phyloP scores from a whole-genome alignment of 2,797 vertebrate genomes.

The Luscinia megarhynchos region DNA sequence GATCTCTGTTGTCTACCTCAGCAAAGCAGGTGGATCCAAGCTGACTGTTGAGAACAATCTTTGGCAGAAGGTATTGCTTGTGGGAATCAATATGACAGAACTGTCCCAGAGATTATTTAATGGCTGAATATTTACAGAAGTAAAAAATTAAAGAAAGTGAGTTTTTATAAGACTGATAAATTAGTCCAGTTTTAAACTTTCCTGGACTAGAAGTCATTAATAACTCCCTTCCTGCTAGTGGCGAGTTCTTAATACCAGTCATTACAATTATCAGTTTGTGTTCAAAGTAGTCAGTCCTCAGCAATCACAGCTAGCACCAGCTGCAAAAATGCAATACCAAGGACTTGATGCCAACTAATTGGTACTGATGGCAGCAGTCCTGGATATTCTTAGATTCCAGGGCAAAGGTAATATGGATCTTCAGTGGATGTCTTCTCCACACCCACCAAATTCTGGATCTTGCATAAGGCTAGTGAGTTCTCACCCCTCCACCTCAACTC shows the following conservation, averaged over 20 bases:
- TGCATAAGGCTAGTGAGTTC: not conserved
- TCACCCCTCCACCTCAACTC: not conserved
- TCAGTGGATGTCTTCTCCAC: not conserved
- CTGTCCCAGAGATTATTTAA: not conserved
- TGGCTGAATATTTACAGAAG: not conserved
- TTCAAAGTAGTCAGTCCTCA: not conserved
- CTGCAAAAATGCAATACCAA: not conserved
- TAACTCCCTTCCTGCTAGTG: not conserved
- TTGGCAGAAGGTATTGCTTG: fast-evolving
- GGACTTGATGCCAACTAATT: not conserved
- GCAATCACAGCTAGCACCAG: not conserved
- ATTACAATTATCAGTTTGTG: not conserved
- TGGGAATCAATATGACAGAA: not conserved
- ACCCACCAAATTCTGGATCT: not conserved
- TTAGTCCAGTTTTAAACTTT: not conserved
- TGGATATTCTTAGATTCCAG: not conserved
- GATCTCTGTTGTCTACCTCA: not conserved
- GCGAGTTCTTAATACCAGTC: not conserved
- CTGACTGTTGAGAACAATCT: not conserved
- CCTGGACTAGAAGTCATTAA: not conserved
- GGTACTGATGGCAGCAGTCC: not conserved
- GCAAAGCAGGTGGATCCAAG: not conserved
- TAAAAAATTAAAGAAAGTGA: not conserved
- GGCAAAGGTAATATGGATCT: not conserved
- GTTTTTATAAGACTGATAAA: not conserved